A percentile compares a stretch with the other conserved stretches of the same genome.
Evolutionary conservation across 1,140 invertebrate genomes (phyloP).

Genomic region (Capitella teleta): DNA sequence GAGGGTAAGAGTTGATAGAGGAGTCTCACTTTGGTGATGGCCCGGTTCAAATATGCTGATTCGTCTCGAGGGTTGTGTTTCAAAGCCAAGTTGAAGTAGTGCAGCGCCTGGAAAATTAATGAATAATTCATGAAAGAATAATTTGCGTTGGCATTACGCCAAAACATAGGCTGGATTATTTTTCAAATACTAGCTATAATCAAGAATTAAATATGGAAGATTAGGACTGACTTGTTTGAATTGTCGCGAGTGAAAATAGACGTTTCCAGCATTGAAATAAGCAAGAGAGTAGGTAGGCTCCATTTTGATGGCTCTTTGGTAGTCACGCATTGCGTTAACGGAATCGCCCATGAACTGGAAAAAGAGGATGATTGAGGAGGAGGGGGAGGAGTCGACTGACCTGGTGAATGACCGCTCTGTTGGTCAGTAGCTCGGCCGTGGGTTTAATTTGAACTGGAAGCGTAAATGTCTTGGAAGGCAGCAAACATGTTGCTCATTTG

Average conservation of each 20-base stretch:
- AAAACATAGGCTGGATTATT: too few species aligned
- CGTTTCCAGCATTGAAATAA: constrained; percentile 41
- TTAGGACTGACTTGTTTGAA: constrained; percentile 31
- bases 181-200: too few species aligned
- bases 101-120: constrained; percentile 25
- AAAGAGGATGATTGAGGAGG: too few species aligned
- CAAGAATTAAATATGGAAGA: too few species aligned
- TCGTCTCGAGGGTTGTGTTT: constrained; percentile 32
- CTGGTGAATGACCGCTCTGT: constrained; percentile 40
- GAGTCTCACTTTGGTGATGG: constrained; percentile 31
- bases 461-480: constrained; percentile 37
- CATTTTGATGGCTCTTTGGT: constrained; percentile 31
- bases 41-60: constrained; percentile 37
- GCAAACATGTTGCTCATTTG: constrained; percentile 41
- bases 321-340: constrained; percentile 39
- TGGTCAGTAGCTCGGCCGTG: constrained; percentile 36
- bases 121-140: too few species aligned
- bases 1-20: background rate
- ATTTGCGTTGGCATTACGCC: too few species aligned
- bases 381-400: too few species aligned
- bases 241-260: constrained; percentile 37
- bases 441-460: constrained; percentile 28
- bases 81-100: constrained; percentile 28
- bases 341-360: constrained; percentile 40
- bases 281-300: constrained; percentile 35